Base-by-base conservation (phyloP, 2,888 invertebrate species). In the Ormyrus thymus region DNA sequence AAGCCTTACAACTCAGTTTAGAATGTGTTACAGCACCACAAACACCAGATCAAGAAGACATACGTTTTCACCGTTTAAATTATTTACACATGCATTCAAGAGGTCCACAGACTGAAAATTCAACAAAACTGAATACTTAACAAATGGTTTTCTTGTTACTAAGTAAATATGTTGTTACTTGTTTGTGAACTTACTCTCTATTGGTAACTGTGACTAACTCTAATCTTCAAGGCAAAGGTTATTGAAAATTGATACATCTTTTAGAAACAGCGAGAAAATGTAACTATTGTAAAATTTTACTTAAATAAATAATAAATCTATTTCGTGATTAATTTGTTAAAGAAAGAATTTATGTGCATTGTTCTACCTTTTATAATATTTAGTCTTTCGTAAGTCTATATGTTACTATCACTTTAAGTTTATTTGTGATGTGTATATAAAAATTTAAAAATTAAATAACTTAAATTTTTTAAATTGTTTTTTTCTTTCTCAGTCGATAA, bases 1-100 rank as follows among this genome's bases (percentile, higher is more conserved):
- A 89, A 83, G 92, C 92, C 1, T 83, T 92, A 29, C 88, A 90
- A 82, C 85, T 92, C 78, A 92, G 92, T 85, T 86, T 92, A 76
- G 90, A 90, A 80, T 90, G 90, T 62, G 87, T 88, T 6, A 87
- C 89, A 6, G 86, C 88, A 50, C 89, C 90, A 11, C 85, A 88
- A 9, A 89, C 89, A 4, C 89, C 89, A 7, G 90, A 90, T 81
- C 87, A 86, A 2, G 89, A 89, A 51, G 89, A 89, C 69, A 66
- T 88, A 6, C 88, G 87, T 53, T 89, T 88, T 85, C 84, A 85
- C 65, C 86, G 87, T 7, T 80, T 89, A 62, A 85, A 83, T 65
- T 86, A 87, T 73, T 84, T 89, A 8, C 84, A 64, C 11, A 69
- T 81, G 72, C 73, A 86, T 15, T 78, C 87, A 0, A 85, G 85